Evolutionary conservation across 2,888 invertebrate genomes (phyloP), one percentile per base, ranked within the genome.

Genomic region (Catocala fraxini): DNA sequence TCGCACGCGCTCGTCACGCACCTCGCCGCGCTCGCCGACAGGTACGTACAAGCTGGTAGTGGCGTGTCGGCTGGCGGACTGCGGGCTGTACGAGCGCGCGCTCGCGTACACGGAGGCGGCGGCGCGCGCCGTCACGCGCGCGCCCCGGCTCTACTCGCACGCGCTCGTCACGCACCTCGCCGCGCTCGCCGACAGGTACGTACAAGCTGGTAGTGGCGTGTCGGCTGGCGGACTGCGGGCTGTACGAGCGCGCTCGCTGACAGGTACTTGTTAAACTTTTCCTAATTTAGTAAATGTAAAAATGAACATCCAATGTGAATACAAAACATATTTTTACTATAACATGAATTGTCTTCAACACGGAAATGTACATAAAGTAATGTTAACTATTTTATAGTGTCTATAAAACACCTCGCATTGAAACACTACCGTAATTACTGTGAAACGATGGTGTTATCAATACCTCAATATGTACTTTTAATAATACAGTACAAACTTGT

Each of bases 91-190:
- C 77, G 96, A 97, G 86, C 97, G 97, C 87, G 97, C 98, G 58
- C 93, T 98, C 70, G 95, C 96, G 71, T 99, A 99, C 93, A 95
- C 96, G 82, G 98, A 99, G 94, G 96, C 96, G 77, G 96, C 98
- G 46, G 95, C 97, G 7, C 92, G 95, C 25, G 96, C 96, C 62
- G 95, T 98, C 47, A 91, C 95, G 6, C 94, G 93, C 70, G 94
- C 95, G 80, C 96, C 96, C 4, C 80, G 87, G 6, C 87, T 86
- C 63, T 95, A 95, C 77, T 89, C 95, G 66, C 86, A 86, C 52
- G 84, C 88, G 35, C 94, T 77, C 42, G 11, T 64, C 1, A 0
- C 11, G 9, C 15, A 12, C 96, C 61, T 95, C 5, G 91, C 95
- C 59, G 90, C 92, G 66, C 93, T 96, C 64, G 88, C 91, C 71